Evolutionary conservation across 2,797 vertebrate species (phyloP).

Genomic region (Leptodactylus fallax): DNA sequence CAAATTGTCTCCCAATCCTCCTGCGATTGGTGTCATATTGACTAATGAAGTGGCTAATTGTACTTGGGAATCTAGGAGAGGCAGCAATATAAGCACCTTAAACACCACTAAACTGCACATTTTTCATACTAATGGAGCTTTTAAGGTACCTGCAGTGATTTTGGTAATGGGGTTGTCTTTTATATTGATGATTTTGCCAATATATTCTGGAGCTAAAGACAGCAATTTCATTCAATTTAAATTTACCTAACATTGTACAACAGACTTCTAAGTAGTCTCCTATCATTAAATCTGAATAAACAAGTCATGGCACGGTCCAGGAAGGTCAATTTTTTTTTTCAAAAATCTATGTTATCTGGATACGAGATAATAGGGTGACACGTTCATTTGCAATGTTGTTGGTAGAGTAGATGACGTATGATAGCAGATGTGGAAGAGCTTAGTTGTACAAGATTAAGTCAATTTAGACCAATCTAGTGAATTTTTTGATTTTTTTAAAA

Average conservation of each 20-base stretch:
- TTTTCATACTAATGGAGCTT: slow-evolving; percentile 73
- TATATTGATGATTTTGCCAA: slow-evolving; percentile 72
- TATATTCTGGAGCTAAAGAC: slow-evolving; percentile 65
- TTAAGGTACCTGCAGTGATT: slow-evolving; percentile 72
- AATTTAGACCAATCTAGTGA: too few relatives aligned
- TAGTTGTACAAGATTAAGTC: neutral
- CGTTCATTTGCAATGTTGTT: neutral
- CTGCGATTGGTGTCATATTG: slow-evolving; percentile 72
- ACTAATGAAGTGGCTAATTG: slow-evolving; percentile 75
- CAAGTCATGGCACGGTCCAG: neutral
- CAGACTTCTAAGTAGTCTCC: slow-evolving; percentile 40
- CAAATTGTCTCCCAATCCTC: slow-evolving; percentile 67
- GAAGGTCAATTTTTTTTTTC: neutral
- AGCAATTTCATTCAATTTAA: slow-evolving; percentile 64
- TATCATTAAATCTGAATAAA: slow-evolving; percentile 30
- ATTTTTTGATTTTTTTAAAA: too few relatives aligned
- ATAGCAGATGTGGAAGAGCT: neutral
- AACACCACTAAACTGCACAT: slow-evolving; percentile 72
- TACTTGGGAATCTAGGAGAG: slow-evolving; percentile 70
- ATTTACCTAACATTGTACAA: slow-evolving; percentile 36
- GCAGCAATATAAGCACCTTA: slow-evolving; percentile 70
- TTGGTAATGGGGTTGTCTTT: slow-evolving; percentile 73
- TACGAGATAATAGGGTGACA: neutral
- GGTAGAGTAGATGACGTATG: neutral
- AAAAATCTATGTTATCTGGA: slow-evolving; percentile 1